Evolutionary conservation across 2,113 vertebrate genomes (phyloP).

Genomic region (Dicrurus megarhynchus): DNA sequence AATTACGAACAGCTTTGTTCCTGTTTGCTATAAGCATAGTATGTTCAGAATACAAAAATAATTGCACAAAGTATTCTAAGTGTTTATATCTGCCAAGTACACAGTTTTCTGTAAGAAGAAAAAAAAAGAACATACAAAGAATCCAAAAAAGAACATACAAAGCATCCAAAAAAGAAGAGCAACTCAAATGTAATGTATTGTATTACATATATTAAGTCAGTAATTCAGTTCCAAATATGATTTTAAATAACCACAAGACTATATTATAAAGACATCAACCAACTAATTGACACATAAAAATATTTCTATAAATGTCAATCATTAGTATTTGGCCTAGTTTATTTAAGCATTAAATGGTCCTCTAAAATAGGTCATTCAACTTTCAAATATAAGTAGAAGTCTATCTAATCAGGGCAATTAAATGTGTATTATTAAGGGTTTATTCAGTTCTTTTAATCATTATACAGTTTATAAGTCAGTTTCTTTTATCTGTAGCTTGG

Average conservation of each 20-base stretch:
- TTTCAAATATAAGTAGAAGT: not conserved
- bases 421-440: constrained; percentile 21
- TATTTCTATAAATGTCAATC: not conserved
- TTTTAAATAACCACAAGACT: not conserved
- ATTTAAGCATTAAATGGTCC: not conserved
- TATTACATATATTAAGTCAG: not conserved
- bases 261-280: not conserved
- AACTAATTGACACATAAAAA: not conserved
- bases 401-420: constrained; percentile 33
- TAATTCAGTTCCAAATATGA: not conserved
- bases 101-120: not conserved
- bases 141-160: not conserved
- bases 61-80: not conserved
- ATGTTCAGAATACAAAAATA: not conserved
- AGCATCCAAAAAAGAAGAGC: rapidly evolving
- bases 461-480: not conserved
- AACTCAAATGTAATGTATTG: not conserved
- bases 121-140: not conserved
- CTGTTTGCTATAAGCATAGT: not conserved
- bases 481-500: constrained; percentile 46
- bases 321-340: not conserved
- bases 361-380: not conserved
- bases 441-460: constrained; percentile 35
- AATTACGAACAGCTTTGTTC: not conserved
- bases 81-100: not conserved